Evolutionary conservation across 2,888 invertebrate genomes (phyloP), one percentile per base, ranked within the genome.

Genomic region (Eutolmus rufibarbis): DNA sequence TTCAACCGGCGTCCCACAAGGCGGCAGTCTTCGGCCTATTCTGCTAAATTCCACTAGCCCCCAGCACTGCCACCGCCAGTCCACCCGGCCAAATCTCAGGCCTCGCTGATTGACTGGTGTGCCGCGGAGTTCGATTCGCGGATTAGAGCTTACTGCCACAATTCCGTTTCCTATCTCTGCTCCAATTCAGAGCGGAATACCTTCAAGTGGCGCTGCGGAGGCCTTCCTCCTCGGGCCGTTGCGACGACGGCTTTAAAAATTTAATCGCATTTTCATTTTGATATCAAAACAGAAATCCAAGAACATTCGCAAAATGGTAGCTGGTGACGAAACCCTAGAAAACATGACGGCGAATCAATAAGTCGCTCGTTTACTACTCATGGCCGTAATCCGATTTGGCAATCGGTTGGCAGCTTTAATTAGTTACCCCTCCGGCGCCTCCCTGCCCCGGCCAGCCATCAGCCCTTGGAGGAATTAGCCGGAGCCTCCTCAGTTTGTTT

Each of bases 391-490:
- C 87, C 87, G 87, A 87, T 87, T 87, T 87, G 46, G 79, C 74
- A 87, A 87, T 87, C 87, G 87, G 79, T 87, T 87, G 87, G 81
- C 87, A 87, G 87, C 81, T 87, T 86, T 86, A 86, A 79, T 86
- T 87, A 87, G 74, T 81, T n/a, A 31, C 31, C 31, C n/a, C 31
- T 86, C 74, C 57, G 46, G 23, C 66, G 9, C 31, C 23, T 37
- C 9, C 7, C 28, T 85, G 23, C 14, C 40, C 23, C 46, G 23
- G 16, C 46, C 31, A 28, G 7, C 56, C 14, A 12, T 74, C 74
- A 74, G 16, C 74, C 74, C 74, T 28, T 74, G 28, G 7, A 14
- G 16, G 74, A 74, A 74, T 51, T 51, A 51, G 51, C n/a, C 3
- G 51, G 51, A 51, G 51, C 14, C n/a, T 51, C 57, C 57, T 2